Conservation (phyloP, 2,797 vertebrate genomes). For the Syngnathus rostellatus region DNA sequence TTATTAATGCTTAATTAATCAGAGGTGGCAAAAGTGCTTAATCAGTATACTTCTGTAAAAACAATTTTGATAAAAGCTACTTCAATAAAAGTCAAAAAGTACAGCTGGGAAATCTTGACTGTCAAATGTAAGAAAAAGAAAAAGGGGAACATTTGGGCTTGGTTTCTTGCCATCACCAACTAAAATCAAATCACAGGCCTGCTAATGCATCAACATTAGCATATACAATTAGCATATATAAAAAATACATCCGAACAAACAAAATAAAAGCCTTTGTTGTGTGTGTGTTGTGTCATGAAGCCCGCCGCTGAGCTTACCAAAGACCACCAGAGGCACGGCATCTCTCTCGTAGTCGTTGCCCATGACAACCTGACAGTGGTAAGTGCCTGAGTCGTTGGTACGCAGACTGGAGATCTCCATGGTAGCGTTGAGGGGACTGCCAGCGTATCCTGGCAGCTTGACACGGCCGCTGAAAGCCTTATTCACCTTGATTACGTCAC, state of each 20-base stretch:
- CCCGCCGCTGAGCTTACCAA: slow-evolving; percentile 68
- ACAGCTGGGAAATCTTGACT: background rate
- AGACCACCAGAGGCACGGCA: slow-evolving; percentile 82
- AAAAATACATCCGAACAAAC: slow-evolving; percentile 4
- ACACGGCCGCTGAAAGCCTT: slow-evolving; percentile 79
- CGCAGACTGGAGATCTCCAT: slow-evolving; percentile 76
- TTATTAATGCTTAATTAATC: slow-evolving; percentile 43
- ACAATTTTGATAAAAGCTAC: background rate
- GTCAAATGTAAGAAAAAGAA: background rate
- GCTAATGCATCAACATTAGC: background rate
- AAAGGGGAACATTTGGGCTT: background rate
- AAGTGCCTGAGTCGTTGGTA: slow-evolving; percentile 83
- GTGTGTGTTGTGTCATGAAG: background rate
- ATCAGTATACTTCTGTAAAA: background rate
- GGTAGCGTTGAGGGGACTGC: slow-evolving; percentile 76
- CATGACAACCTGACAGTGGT: slow-evolving; percentile 83
- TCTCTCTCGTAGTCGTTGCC: slow-evolving; percentile 85
- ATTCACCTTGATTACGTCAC: slow-evolving; percentile 81
- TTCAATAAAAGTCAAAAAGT: background rate
- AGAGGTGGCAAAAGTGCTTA: slow-evolving; percentile 8
- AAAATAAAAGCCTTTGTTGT: slow-evolving; percentile 9
- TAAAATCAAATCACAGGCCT: background rate
- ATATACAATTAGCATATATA: background rate
- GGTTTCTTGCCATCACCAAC: too few relatives aligned
- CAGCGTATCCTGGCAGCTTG: slow-evolving; percentile 74